A percentile compares a stretch with the other conserved stretches of the same genome.
phyloP scores from a whole-genome alignment of 2,797 vertebrate genomes.

The Luscinia luscinia region DNA sequence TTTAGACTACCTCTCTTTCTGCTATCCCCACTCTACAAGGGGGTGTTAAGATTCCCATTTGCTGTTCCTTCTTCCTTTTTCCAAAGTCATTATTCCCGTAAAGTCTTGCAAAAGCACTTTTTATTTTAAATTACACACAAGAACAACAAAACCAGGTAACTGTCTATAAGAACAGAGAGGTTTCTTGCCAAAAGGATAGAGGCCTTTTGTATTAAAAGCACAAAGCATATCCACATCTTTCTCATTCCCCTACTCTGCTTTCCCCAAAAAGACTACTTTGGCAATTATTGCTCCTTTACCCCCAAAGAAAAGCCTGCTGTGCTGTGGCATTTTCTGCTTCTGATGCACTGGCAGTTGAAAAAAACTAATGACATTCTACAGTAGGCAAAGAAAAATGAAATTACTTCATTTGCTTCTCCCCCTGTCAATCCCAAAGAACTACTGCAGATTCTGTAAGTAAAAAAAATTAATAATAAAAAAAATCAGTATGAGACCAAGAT shows the following conservation, averaged over 20 bases:
- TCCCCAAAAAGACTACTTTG: neutral
- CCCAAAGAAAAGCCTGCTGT: neutral
- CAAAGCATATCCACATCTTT: neutral
- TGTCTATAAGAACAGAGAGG: neutral
- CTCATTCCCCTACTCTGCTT: accelerated
- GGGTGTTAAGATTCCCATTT: neutral
- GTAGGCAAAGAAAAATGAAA: neutral
- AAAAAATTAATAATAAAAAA: neutral
- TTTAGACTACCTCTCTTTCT: neutral
- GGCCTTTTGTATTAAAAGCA: neutral
- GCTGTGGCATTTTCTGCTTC: neutral
- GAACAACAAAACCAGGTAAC: neutral
- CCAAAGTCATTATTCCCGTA: neutral
- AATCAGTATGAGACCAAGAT: neutral
- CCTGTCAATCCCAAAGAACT: neutral
- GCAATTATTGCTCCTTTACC: neutral
- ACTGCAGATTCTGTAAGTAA: neutral
- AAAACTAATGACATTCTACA: neutral
- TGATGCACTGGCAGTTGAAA: neutral
- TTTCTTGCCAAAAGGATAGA: neutral
- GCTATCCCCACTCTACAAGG: neutral
- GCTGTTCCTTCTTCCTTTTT: neutral
- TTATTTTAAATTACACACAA: neutral
- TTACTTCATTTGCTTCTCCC: neutral
- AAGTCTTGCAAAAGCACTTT: neutral